Evolutionary conservation across 2,888 invertebrate species (phyloP).

Genomic region (Cryptops parisi): DNA sequence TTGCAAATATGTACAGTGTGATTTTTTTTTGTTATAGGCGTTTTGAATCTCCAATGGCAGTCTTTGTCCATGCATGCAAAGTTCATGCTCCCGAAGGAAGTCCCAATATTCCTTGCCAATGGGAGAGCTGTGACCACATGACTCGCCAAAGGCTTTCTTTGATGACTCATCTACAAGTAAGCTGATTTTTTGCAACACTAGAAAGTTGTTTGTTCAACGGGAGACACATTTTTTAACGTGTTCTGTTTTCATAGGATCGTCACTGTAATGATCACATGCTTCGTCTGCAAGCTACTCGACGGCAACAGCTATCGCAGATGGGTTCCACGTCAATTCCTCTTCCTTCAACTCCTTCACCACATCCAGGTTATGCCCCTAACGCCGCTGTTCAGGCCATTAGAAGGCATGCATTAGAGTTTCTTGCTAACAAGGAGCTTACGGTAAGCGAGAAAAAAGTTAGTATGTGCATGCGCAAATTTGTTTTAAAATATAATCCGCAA

Average conservation of each 20-base stretch:
- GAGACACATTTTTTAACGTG: conserved; percentile 16
- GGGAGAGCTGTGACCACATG: conserved; percentile 81
- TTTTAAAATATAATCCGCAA: no score
- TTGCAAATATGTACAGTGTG: no score
- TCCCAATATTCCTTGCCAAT: conserved; percentile 65
- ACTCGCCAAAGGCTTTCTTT: conserved; percentile 82
- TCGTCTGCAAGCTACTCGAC: conserved; percentile 49
- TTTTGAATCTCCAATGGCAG: conserved; percentile 34
- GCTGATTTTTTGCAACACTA: not conserved
- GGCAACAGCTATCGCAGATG: conserved; percentile 42
- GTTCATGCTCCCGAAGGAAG: conserved; percentile 58
- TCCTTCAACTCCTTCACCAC: conserved; percentile 43
- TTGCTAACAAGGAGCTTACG: conserved; percentile 78
- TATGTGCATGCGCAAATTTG: no score
- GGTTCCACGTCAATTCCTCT: conserved; percentile 39
- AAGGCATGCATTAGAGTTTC: conserved; percentile 79
- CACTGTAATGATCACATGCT: conserved; percentile 68
- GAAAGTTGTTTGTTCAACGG: not conserved
- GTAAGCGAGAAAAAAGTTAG: no score
- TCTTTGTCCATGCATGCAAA: conserved; percentile 74
- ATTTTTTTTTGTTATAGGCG: conserved; percentile 25
- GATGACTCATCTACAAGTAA: conserved; percentile 73
- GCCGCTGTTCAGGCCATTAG: conserved; percentile 95
- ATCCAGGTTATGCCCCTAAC: conserved; percentile 83
- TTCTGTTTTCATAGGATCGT: conserved; percentile 50